phyloP scores from a whole-genome alignment of 2,113 vertebrate species.

The human region GRCh38 chr20:23095001-23095500 shows the following conservation, averaged over 20 bases:
- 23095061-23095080: neutral
- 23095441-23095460: neutral
- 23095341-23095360: neutral
- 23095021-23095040: neutral
- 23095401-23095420: neutral
- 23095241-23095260: neutral
- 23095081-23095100: neutral
- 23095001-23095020: neutral
- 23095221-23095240: neutral
- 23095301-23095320: neutral
- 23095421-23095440: neutral
- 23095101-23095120: neutral
- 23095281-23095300: neutral
- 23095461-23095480: neutral
- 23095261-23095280: too few species aligned
- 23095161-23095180: constrained; percentile 48
- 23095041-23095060: neutral
- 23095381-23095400: neutral
- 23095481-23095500: fast-evolving
- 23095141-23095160: neutral
- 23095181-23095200: neutral
- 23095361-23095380: neutral
- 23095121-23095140: constrained; percentile 1
- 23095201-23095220: fast-evolving
- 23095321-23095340: neutral